Conservation (phyloP, 2,888 invertebrate species). For the Crossocerus cetratus region DNA sequence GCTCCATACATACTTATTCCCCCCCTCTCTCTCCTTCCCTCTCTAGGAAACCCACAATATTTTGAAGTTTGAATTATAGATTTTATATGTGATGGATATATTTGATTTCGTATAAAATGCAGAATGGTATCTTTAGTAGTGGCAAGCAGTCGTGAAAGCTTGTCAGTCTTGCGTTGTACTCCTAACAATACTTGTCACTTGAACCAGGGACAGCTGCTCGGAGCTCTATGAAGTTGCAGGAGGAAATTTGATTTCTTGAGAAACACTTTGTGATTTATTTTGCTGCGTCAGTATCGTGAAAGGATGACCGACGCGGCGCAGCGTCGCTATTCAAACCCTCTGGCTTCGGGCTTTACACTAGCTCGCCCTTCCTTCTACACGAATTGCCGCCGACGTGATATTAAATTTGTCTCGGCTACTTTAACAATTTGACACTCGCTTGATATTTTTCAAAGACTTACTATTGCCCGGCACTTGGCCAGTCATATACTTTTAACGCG, state of each 20-base stretch:
- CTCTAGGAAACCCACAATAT: no score
- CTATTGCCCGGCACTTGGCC: no score
- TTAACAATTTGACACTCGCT: not conserved
- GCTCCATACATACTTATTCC: no score
- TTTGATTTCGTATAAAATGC: no score
- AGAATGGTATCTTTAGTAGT: no score
- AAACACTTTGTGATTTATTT: not conserved
- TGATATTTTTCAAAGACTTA: not conserved
- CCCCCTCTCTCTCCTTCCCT: no score
- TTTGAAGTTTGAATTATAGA: no score
- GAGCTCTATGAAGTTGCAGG: not conserved
- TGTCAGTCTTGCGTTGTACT: not conserved
- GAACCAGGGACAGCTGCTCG: not conserved
- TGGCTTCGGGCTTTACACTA: not conserved
- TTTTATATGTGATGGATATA: no score
- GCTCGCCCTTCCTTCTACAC: not conserved
- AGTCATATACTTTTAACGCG: no score
- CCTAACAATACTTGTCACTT: not conserved
- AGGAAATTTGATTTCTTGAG: not conserved
- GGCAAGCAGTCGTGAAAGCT: not conserved
- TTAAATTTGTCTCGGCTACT: slow-evolving; percentile 22
- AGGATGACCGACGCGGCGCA: no score
- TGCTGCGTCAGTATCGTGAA: not conserved
- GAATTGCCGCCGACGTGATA: slow-evolving; percentile 12
- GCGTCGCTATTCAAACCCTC: not conserved